A percentile compares a stretch with the other conserved stretches of the same genome.
Conservation (phyloP, 1,140 invertebrate genomes). For the Diploscapter pachys region DNA sequence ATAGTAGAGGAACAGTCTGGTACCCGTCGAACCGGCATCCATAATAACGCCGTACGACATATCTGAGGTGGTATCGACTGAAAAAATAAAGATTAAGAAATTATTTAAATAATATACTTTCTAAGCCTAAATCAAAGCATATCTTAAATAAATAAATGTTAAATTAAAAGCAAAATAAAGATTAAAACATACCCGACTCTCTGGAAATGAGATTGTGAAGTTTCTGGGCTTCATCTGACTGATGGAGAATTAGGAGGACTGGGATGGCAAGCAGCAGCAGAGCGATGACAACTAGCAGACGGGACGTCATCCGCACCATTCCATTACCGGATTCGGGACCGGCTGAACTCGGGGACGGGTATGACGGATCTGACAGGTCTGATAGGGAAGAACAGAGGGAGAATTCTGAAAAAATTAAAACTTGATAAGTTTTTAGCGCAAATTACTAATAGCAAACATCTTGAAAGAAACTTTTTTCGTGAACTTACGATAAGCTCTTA, state of each 20-base stretch:
- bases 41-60: slow-evolving; percentile 65
- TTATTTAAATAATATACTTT: background rate
- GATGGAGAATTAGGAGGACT: background rate
- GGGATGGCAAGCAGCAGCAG: slow-evolving; percentile 1
- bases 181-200: background rate
- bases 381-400: background rate
- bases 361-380: background rate
- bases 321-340: background rate
- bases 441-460: background rate
- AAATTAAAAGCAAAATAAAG: no score
- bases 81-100: slow-evolving; percentile 7
- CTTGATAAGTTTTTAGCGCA: background rate
- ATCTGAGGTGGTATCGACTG: slow-evolving; percentile 23
- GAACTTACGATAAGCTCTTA: background rate
- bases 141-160: no score
- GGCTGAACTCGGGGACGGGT: no score
- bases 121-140: no score
- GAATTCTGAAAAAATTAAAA: slow-evolving; percentile 10
- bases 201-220: background rate
- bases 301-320: slow-evolving; percentile 12
- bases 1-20: slow-evolving; percentile 64
- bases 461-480: background rate
- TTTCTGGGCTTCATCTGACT: slow-evolving; percentile 6
- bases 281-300: slow-evolving; percentile 5
- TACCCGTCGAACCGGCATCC: slow-evolving; percentile 67